Evolutionary conservation across 2,888 invertebrate genomes (phyloP), one percentile per base, ranked within the genome.

Genomic region (Megamerina dolium): DNA sequence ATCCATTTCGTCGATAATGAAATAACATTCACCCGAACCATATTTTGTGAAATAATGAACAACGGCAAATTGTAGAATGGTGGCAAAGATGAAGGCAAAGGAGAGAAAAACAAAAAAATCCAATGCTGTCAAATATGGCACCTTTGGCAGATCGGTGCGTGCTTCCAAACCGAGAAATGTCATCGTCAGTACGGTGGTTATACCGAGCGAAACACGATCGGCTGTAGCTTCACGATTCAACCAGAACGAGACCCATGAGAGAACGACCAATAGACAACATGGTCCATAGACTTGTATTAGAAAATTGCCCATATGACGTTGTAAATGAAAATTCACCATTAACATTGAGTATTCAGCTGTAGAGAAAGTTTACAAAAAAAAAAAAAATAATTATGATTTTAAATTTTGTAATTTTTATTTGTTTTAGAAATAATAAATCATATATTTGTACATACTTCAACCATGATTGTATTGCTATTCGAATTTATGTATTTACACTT

Each of bases 171-270:
- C 87, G 46, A 88, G 73, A 60, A 88, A 87, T 1, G 87, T 86
- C 87, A 89, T 87, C 9, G 87, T 88, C 42, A 89, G 73, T 6
- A 89, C 87, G 1, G 87, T 88, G 33, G 86, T 89, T 41, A 88
- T 85, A 37, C 88, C 88, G 32, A 89, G 69, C 0, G 87, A 83
- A 1, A 89, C 84, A 48, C 89, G 74, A 66, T 88, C 89, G 0
- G 87, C 86, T 0, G 70, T 87, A 1, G 88, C 88, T 69, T 90
- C 89, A 42, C 87, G 73, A 70, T 88, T 88, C 30, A 88, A 75
- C 87, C 87, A 88, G 62, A 85, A 85, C 3, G 87, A 87, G 2
- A 90, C 87, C 89, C 89, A 89, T 1, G 87, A 87, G 4, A 89
- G 75, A n/a, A 88, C 83, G 3, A 88, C 88, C 13, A 89, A 77